Conservation (phyloP, 2,797 vertebrate species). For the Fundulus diaphanus region DNA sequence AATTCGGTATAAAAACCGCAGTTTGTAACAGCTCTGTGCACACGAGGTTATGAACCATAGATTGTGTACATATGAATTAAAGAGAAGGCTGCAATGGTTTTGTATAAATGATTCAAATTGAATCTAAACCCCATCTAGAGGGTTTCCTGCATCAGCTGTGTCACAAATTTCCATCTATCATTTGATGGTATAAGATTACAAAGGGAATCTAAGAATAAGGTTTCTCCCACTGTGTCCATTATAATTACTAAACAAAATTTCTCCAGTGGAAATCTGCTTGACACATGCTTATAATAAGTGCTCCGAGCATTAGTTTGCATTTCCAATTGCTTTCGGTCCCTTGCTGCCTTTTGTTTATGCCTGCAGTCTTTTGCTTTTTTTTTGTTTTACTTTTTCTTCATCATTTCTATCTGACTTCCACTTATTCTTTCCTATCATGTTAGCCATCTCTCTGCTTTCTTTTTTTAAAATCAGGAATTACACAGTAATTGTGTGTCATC, state of each 20-base stretch:
- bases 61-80: constrained; percentile 1
- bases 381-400: constrained; percentile 34
- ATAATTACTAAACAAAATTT: constrained; percentile 25
- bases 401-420: constrained; percentile 34
- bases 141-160: background rate
- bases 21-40: constrained; percentile 17
- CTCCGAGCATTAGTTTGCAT: constrained; percentile 57
- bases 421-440: constrained; percentile 35
- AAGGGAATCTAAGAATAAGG: constrained; percentile 14
- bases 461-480: constrained; percentile 8
- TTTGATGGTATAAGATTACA: constrained; percentile 14
- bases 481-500: constrained; percentile 4
- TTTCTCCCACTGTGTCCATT: constrained; percentile 32
- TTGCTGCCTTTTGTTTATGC: constrained; percentile 55
- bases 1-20: constrained; percentile 55
- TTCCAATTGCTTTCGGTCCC: constrained; percentile 54
- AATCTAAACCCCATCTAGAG: background rate
- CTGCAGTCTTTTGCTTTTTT: constrained; percentile 44
- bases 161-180: constrained; percentile 15
- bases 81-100: background rate
- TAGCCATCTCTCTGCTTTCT: constrained; percentile 11
- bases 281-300: constrained; percentile 37
- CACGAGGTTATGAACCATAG: background rate
- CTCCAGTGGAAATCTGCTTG: constrained; percentile 28
- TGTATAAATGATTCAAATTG: background rate